Conservation (phyloP, 2,888 invertebrate species). For the Odiellus spinosus region DNA sequence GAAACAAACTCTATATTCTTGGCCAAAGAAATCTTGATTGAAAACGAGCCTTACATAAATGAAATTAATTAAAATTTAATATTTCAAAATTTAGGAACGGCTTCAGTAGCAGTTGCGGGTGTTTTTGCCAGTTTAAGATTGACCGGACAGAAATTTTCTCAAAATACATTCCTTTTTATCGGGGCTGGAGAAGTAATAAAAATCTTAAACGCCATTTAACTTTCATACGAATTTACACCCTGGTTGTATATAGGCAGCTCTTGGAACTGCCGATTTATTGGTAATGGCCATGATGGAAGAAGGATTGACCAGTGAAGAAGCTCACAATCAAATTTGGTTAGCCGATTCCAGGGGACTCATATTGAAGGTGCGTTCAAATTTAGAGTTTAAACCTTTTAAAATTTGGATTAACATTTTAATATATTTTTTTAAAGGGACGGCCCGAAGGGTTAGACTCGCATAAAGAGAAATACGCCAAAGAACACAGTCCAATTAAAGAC, state of each 20-base stretch:
- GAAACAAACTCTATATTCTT: too few relatives aligned
- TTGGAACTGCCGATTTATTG: slow-evolving; percentile 84
- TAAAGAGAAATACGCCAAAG: slow-evolving; percentile 65
- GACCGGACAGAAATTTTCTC: slow-evolving; percentile 61
- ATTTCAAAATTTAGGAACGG: too few relatives aligned
- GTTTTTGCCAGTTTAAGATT: slow-evolving; percentile 68
- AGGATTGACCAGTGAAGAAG: slow-evolving; percentile 56
- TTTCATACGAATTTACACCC: not conserved
- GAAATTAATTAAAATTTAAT: too few relatives aligned
- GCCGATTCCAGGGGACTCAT: slow-evolving; percentile 91
- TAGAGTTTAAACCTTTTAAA: not conserved
- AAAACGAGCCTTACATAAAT: too few relatives aligned
- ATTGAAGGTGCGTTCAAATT: slow-evolving; percentile 40
- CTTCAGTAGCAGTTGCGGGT: slow-evolving; percentile 88
- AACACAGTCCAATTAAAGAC: slow-evolving; percentile 54
- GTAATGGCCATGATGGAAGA: slow-evolving; percentile 83
- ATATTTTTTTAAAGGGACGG: slow-evolving; percentile 7
- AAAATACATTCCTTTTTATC: slow-evolving; percentile 79
- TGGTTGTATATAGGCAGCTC: slow-evolving; percentile 48
- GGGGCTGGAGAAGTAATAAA: slow-evolving; percentile 82
- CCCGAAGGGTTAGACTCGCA: slow-evolving; percentile 53
- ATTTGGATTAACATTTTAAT: not conserved
- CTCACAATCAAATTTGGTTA: slow-evolving; percentile 73
- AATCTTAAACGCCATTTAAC: not conserved
- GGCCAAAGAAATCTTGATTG: too few relatives aligned